Evolutionary conservation across 2,113 vertebrate species (phyloP), one percentile per base, ranked within the genome.

Genomic region (Cervus canadensis): DNA sequence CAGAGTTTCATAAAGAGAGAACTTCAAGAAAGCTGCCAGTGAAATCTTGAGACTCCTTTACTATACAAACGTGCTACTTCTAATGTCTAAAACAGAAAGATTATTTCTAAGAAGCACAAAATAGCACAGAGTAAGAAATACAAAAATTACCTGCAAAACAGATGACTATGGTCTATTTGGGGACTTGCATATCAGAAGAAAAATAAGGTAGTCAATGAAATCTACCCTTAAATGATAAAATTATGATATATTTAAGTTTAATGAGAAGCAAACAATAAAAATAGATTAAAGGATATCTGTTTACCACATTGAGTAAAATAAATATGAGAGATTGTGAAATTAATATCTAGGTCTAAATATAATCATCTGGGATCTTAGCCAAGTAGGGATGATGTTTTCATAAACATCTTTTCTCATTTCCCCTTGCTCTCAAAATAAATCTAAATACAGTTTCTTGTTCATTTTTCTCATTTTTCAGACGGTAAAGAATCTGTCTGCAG

Each of bases 351-450:
- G 25, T 36, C 15, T 95, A n/a, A 43, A 57, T 83, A 84, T 88
- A 85, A 88, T 62, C 33, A 54, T 19, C 60, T 30, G 15, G 33
- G 13, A 57, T 57, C 33, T 48, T 71, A 62, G 45, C 17, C 54
- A 96, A 59, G 5, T 15, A 45, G 21, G 16, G 5, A 96, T 67
- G 11, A 12, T 89, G 48, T 89, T 82, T 91, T 83, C 71, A 78
- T 15, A 95, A 87, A 83, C n/a, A 87, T 85, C 40, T 86, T 90
- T 91, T 87, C 12, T 94, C n/a, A 33, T 86, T 95, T 96, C 11
- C 11, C 0, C 43, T 90, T 89, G 16, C 40, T 91, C 62, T 62
- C 13, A 23, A 83, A 94, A 89, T 94, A 84, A 93, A 86, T 79
- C 14, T 82, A 84, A 87, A 54, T 60, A 45, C 4, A 82, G 5